Evolutionary conservation across 2,888 invertebrate genomes (phyloP), one percentile per base, ranked within the genome.

Genomic region (Zhuqinia jingwanae): DNA sequence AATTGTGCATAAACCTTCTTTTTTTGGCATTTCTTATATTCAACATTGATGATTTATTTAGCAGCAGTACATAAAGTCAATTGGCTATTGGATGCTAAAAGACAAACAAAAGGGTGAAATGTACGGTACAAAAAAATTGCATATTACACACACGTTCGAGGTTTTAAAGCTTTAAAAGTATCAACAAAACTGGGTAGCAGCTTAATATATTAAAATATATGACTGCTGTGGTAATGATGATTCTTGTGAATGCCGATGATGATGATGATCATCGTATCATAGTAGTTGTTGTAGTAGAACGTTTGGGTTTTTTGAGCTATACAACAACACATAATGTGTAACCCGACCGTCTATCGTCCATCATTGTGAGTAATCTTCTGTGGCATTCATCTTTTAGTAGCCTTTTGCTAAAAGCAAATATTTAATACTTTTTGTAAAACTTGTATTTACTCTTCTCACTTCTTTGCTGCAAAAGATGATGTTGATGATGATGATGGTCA

Each of bases 371-470:
- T 50, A n/a, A 50, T 50, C 15, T 13, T 50, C 50, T 50, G 13
- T 50, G 50, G 13, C 13, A 50, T 13, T 15, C n/a, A 15, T n/a
- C n/a, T 50, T 13, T 50, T 13, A 15, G 50, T 50, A 50, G 50
- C 15, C 13, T 50, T 5, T 50, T 50, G 50, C 36, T 36, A 50
- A 50, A 50, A 50, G 50, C 50, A 50, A 50, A 50, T 50, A 50
- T 15, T 50, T 13, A 50, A 50, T 15, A 13, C 68, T 25, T 42
- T 10, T 68, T 68, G n/a, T 68, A 50, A 81, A 81, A 81, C 70
- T 73, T 58, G 81, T 81, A 81, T 81, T 81, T 81, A 53, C 70
- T 70, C 70, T 58, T 68, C 68, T 8, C 68, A 22, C 47, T 68
- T 65, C 1, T 45, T 15, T 22, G 22, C n/a, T n/a, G n/a, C n/a